Conservation (phyloP, 2,888 invertebrate species). For the Nemoura dubitans region DNA sequence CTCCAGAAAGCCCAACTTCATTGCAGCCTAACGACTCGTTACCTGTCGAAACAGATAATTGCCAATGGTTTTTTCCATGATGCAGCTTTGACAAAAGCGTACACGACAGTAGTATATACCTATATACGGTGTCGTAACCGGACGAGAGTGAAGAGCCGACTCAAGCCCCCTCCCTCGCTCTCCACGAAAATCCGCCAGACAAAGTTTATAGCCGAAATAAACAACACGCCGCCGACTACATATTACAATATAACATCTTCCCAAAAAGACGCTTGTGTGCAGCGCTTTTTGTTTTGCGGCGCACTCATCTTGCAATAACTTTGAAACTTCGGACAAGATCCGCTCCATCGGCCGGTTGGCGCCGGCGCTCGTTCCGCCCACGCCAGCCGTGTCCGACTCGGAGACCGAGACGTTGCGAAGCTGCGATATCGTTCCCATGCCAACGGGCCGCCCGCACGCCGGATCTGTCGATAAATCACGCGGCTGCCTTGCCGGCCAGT, state of each 20-base stretch:
- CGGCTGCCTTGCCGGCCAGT: background rate
- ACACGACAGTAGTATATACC: too few relatives aligned
- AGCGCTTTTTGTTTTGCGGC: background rate
- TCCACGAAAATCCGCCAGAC: background rate
- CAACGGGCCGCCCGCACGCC: conserved; percentile 1
- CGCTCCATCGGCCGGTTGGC: background rate
- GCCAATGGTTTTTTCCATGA: too few relatives aligned
- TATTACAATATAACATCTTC: background rate
- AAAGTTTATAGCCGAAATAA: background rate
- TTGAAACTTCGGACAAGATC: background rate
- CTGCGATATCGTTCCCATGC: background rate
- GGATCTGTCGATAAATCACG: conserved; percentile 4
- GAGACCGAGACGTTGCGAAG: background rate
- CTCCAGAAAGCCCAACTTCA: too few relatives aligned
- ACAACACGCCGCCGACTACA: background rate
- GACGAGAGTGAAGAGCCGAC: too few relatives aligned
- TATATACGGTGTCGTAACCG: too few relatives aligned
- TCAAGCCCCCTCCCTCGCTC: background rate
- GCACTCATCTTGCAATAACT: background rate
- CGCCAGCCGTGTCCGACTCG: background rate
- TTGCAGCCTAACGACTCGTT: too few relatives aligned
- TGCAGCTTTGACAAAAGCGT: too few relatives aligned
- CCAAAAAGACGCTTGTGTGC: background rate
- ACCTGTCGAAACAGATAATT: too few relatives aligned
- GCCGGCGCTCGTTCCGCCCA: background rate